Base-by-base conservation (phyloP, 1,140 invertebrate genomes). In the Drosophila jambulina region DNA sequence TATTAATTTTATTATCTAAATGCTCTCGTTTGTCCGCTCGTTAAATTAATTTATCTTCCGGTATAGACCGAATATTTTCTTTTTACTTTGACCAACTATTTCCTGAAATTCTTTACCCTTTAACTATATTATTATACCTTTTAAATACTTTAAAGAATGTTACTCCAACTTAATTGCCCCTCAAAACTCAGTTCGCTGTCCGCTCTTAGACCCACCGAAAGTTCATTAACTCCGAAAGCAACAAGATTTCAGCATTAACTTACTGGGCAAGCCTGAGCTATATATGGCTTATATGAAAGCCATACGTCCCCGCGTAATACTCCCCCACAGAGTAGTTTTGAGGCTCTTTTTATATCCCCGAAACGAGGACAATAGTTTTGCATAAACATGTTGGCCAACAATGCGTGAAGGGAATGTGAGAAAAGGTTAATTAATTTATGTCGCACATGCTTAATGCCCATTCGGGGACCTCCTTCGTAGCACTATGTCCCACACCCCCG, bases 381-480 rank as follows among this genome's bases (percentile, higher is more conserved):
- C 83, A 88, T 88, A 87, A 88, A 70, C 34, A 75, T 43, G 45
- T 42, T 61, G 71, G 43, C 62, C 61, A 76, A 77, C 77, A 68
- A 78, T 67, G 63, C 80, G 69, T 64, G 71, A 67, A 64, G 42
- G 48, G 60, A 61, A 78, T 67, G 83, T 88, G 85, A 90, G 85
- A 88, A 85, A 90, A 90, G 87, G 68, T 75, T 90, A 90, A 90
- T 90, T 90, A 90, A 90, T 90, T 90, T 90, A 90, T 90, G 85
- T 90, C 81, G 74, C 75, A 82, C 85, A 90, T 85, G 74, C 67
- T 71, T 85, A 85, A 90, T 90, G 85, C 75, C 54, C 85, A 90
- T 54, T 75, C 68, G 71, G 85, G 85, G 51, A 84, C 53, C 80
- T 45, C 57, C 56, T 80, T 29, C 21, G 48, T 19, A 17, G 48